Percentiles rank a stretch among this genome's conserved stretches.
Evolutionary conservation across 2,888 invertebrate genomes (phyloP).

Genomic region (Scaptomyza flava): DNA sequence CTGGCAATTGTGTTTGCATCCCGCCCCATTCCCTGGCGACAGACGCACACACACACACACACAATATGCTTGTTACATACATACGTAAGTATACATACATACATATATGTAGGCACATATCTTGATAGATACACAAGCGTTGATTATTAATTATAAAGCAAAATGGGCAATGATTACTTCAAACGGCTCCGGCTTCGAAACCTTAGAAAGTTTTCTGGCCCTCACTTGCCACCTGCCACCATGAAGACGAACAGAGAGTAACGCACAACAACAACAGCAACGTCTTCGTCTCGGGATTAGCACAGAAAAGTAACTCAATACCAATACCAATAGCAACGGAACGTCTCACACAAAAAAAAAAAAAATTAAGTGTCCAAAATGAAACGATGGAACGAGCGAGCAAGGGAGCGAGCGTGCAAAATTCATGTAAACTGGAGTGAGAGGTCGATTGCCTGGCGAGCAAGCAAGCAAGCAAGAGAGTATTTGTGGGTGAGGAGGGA

Average conservation of each 20-base stretch:
- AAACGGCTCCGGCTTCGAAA: constrained; percentile 53
- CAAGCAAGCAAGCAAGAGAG: not conserved
- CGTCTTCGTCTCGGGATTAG: constrained; percentile 57
- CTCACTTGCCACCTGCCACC: constrained; percentile 48
- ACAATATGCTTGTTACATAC: too few species aligned
- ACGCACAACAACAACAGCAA: constrained; percentile 19
- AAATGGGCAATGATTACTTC: constrained; percentile 66
- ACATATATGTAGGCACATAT: not conserved
- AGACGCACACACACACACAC: not conserved
- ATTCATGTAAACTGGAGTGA: constrained; percentile 55
- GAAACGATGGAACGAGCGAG: constrained; percentile 27
- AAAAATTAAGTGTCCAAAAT: constrained; percentile 39
- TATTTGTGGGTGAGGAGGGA: not conserved
- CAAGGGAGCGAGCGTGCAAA: constrained; percentile 61
- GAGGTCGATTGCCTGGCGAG: constrained; percentile 8
- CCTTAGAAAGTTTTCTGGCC: constrained; percentile 63
- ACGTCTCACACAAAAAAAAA: constrained; percentile 27
- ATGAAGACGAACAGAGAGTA: constrained; percentile 4
- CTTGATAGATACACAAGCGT: constrained; percentile 62
- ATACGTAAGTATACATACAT: not conserved
- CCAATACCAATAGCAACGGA: constrained; percentile 48
- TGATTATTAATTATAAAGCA: constrained; percentile 72
- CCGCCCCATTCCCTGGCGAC: constrained; percentile 27
- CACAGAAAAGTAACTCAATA: constrained; percentile 62
- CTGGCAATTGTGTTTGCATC: constrained; percentile 7